These are phyloP conservation scores for Calliopsis andreniformis DNA, from an alignment of 1,140 invertebrate genomes.

Conservation along the genomic window DNA sequence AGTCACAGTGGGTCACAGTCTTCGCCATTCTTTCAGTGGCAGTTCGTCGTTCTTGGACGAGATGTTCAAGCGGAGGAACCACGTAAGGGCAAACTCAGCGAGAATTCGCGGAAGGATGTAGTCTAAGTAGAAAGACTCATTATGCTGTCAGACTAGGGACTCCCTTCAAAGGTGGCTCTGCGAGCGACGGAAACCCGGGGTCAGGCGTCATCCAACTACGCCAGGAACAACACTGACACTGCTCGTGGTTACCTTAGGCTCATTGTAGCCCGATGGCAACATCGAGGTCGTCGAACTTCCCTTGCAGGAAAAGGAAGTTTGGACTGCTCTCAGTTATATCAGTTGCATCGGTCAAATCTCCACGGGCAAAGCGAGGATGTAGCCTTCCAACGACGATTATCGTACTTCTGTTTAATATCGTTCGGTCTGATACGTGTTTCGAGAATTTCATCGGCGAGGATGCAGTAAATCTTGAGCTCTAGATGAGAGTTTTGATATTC, in stretches of 20 bases:
- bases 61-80: not conserved
- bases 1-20: too few relatives aligned
- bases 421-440: too few relatives aligned
- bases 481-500: too few relatives aligned
- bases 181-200: constrained; percentile 51
- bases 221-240: constrained; percentile 40
- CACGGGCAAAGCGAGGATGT: constrained; percentile 35
- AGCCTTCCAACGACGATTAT: not conserved
- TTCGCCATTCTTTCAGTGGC: too few relatives aligned
- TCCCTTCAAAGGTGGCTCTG: constrained; percentile 50
- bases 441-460: too few relatives aligned
- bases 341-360: constrained; percentile 42
- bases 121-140: constrained; percentile 56
- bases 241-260: constrained; percentile 57
- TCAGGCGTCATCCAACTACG: constrained; percentile 50
- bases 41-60: not conserved
- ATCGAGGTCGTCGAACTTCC: constrained; percentile 52
- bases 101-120: constrained; percentile 5
- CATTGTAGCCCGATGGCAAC: constrained; percentile 54
- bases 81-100: not conserved
- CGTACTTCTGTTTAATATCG: constrained; percentile 13
- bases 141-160: constrained; percentile 43
- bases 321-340: constrained; percentile 41
- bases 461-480: too few relatives aligned
- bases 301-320: constrained; percentile 62